Base-by-base conservation (phyloP, 2,113 vertebrate genomes). In the Physeter macrocephalus region DNA sequence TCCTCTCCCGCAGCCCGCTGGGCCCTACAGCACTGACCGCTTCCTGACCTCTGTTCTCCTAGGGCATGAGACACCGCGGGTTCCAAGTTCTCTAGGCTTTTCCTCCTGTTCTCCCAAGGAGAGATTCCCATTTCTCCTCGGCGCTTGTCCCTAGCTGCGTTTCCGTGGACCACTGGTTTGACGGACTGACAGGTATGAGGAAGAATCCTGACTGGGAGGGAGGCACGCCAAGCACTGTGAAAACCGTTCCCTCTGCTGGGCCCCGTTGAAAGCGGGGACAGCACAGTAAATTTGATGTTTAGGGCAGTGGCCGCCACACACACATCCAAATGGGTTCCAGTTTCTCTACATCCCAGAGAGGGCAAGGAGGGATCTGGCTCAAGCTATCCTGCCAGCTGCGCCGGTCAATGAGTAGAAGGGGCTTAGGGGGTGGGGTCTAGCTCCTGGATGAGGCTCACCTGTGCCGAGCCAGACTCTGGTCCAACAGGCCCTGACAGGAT, bases 211-310 rank as follows among this genome's bases (percentile, higher is more conserved):
- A 77, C 11, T 43, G 72, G 17, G 52, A 57, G 87, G 31, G 34
- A 89, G 85, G 78, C 62, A 92, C 31, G 2, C 80, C 80, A 90
- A 82, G 66, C 85, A 66, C 81, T 95, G 91, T 91, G 78, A 96
- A 96, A 94, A 59, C 66, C 90, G 77, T 74, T 57, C 75, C 80
- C 71, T 87, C 72, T 81, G 91, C 88, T 90, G 84, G 52, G 75
- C 93, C 94, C 72, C 57, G 34, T 6, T 93, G 77, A 82, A 93
- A 69, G 74, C 92, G 93, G 96, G 88, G 92, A 95, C 93, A 94
- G 95, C 90, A 97, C 95, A 96, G 97, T 97, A 96, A 97, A 95
- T 84, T 89, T 96, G 88, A 95, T 90, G 89, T 77, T 84, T 92
- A 96, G 77, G 97, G 96, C 92, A 90, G 31, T 93, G 93, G 90